Evolutionary conservation across 2,113 vertebrate genomes (phyloP), one percentile per base, ranked within the genome.

Genomic region (Apeltes quadracus): DNA sequence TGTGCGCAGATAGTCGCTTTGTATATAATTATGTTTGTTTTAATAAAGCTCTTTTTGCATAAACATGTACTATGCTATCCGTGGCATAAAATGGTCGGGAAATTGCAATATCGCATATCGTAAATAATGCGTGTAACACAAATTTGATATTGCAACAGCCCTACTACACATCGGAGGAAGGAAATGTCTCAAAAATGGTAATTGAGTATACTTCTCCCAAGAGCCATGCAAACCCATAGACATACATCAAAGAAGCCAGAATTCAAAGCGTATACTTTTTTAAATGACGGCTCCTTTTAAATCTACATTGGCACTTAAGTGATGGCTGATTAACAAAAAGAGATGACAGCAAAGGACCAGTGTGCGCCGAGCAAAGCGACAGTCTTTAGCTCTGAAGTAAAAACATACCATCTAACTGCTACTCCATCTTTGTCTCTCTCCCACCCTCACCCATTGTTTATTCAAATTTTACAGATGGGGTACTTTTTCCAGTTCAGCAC

Each of bases 401-500:
- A 88, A 88, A 90, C 74, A 88, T 66, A 86, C n/a, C 67, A 84
- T 71, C 83, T 88, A 87, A 88, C 81, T 69, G 85, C 76, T 67
- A 78, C 85, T 89, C 85, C 70, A 67, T 90, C 86, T 85, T 75
- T 86, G 83, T 90, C 89, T 84, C 84, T 54, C 76, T 66, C 67
- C 69, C 76, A 65, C 80, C 59, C 84, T 81, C 72, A 46, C 81
- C 81, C 88, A 89, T 91, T 92, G 91, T 93, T 93, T 93, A 94
- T 94, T 94, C 91, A 93, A 90, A 93, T 94, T 93, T 92, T 91
- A 91, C 85, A 88, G 88, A 88, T 79, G 86, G 89, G 88, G 92
- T 93, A 89, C 92, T 92, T 93, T 93, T 93, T 93, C 90, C 94
- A 94, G 91, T 94, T 94, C 92, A 92, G 90, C 92, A 94, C 92